Conservation (phyloP, 2,797 vertebrate genomes). For the Thalassophryne amazonica region DNA sequence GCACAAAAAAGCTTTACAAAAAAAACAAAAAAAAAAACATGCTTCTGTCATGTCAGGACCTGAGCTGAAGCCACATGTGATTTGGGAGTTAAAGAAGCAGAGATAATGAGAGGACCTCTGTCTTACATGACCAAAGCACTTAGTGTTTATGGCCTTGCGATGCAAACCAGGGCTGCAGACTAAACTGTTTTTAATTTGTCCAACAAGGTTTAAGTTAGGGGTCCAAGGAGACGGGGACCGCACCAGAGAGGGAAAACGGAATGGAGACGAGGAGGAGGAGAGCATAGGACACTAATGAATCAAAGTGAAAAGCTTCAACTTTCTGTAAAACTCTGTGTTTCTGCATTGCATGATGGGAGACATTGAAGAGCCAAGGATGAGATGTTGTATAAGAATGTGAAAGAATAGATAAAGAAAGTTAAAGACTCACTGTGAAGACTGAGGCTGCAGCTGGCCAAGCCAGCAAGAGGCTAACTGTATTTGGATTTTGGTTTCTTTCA, state of each 20-base stretch:
- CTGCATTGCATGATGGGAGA: slow-evolving; percentile 31
- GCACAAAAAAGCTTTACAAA: too few species aligned
- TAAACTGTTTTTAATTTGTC: slow-evolving; percentile 86
- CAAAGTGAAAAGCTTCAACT: slow-evolving; percentile 73
- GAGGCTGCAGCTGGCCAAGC: slow-evolving; percentile 33
- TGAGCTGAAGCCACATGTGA: slow-evolving; percentile 60
- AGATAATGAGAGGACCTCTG: slow-evolving; percentile 72
- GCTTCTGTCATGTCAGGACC: slow-evolving; percentile 15
- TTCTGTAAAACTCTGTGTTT: slow-evolving; percentile 56
- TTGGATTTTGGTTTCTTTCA: slow-evolving; percentile 64
- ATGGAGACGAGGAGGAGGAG: slow-evolving; percentile 45
- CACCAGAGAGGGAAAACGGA: too few species aligned
- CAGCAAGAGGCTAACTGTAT: slow-evolving; percentile 44
- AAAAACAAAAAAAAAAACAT: too few species aligned
- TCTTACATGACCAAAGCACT: slow-evolving; percentile 76
- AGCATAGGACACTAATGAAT: slow-evolving; percentile 63
- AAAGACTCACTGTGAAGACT: slow-evolving; percentile 3
- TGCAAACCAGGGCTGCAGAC: slow-evolving; percentile 76
- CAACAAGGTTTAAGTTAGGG: slow-evolving; percentile 83
- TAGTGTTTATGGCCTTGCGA: slow-evolving; percentile 78
- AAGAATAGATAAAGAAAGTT: slow-evolving; percentile 25
- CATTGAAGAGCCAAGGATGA: slow-evolving; percentile 25
- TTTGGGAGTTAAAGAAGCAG: slow-evolving; percentile 75
- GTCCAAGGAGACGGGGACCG: slow-evolving; percentile 27
- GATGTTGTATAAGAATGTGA: slow-evolving; percentile 14